Conservation (phyloP, 1,140 invertebrate species). For the Homarus americanus region DNA sequence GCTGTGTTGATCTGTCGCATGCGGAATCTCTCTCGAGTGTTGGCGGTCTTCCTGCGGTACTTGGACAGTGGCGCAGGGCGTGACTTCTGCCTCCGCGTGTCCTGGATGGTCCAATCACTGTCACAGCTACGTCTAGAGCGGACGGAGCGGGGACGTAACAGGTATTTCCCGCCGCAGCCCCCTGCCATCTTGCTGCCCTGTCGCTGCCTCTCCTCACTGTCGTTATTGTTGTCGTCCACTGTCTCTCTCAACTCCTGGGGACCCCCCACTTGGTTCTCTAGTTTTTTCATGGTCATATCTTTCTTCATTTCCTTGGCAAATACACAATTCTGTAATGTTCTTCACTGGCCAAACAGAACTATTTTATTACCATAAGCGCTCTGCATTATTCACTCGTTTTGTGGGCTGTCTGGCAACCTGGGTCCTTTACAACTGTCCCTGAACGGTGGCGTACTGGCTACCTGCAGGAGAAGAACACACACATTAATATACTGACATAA, state of each 20-base stretch:
- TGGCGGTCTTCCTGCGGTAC: constrained; percentile 57
- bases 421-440: background rate
- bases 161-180: constrained; percentile 42
- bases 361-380: background rate
- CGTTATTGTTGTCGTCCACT: constrained; percentile 27
- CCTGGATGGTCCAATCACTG: constrained; percentile 37
- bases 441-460: background rate
- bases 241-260: background rate
- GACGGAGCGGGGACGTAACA: constrained; percentile 46
- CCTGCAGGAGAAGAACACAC: background rate
- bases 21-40: constrained; percentile 43
- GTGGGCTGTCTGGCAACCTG: background rate
- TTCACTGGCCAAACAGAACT: background rate
- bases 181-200: background rate
- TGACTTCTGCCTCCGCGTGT: constrained; percentile 39
- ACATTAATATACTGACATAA: no score
- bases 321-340: background rate
- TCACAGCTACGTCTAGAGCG: constrained; percentile 21
- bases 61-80: constrained; percentile 51
- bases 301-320: background rate
- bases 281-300: constrained; percentile 24
- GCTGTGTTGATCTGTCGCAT: constrained; percentile 61
- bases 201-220: background rate
- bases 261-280: background rate
- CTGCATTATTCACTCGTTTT: background rate